Conservation (phyloP, 2,113 vertebrate genomes). For the Patagioenas fasciata region DNA sequence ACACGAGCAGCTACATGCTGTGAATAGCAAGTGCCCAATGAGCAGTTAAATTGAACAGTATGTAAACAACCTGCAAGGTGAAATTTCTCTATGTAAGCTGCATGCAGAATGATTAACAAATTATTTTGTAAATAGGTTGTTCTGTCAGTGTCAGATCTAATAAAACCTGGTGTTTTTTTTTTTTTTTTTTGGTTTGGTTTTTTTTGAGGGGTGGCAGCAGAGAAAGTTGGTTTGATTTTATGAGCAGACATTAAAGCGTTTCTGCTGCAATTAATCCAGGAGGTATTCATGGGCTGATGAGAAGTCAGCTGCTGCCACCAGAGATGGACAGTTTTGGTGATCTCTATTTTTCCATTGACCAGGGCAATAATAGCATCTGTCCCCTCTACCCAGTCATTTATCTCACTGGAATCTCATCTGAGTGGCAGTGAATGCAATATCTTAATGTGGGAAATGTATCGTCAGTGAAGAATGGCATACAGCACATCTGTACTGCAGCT, state of each 20-base stretch:
- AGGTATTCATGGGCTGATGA: not conserved
- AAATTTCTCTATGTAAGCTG: slow-evolving; percentile 6
- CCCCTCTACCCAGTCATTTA: not conserved
- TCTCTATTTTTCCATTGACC: not conserved
- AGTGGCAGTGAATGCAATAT: not conserved
- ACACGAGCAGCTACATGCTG: not conserved
- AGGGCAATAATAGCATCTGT: not conserved
- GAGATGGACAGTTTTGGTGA: not conserved
- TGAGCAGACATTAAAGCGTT: not conserved
- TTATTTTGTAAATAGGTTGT: not conserved
- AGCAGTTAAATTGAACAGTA: slow-evolving; percentile 33
- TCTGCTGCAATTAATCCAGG: not conserved
- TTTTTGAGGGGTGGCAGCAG: not conserved
- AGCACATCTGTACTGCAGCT: slow-evolving; percentile 25
- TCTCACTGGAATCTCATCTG: not conserved
- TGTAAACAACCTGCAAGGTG: not conserved
- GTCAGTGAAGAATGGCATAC: not conserved
- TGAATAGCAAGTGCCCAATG: not conserved
- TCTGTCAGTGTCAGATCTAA: not conserved
- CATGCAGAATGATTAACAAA: not conserved
- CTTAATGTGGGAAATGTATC: not conserved
- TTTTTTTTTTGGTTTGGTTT: not conserved
- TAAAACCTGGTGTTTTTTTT: rapidly evolving
- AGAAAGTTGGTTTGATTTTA: not conserved
- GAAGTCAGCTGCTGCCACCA: not conserved